phyloP scores from a whole-genome alignment of 2,797 vertebrate genomes.

The Semaprochilodus insignis region DNA sequence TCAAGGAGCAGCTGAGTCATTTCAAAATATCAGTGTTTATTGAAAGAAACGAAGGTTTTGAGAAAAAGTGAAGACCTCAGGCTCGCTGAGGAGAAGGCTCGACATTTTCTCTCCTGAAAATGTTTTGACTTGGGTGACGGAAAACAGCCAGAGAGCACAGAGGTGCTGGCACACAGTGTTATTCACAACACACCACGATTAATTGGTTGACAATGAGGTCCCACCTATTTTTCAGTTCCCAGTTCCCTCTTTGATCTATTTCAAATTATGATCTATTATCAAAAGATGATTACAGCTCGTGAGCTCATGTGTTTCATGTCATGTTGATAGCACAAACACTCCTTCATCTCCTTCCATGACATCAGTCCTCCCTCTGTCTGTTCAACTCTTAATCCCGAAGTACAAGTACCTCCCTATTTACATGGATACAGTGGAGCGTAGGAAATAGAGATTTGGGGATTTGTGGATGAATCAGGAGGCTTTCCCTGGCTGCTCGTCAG shows the following conservation, averaged over 20 bases:
- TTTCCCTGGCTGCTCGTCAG: constrained; percentile 24
- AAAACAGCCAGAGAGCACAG: constrained; percentile 65
- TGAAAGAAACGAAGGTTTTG: constrained; percentile 45
- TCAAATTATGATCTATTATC: constrained; percentile 36
- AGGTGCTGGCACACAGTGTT: constrained; percentile 16
- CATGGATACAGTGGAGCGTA: constrained; percentile 41
- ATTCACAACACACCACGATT: constrained; percentile 34
- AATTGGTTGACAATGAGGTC: constrained; percentile 36
- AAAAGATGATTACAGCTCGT: constrained; percentile 51
- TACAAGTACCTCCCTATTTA: constrained; percentile 52
- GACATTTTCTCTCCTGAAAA: constrained; percentile 62
- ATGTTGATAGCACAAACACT: constrained; percentile 52
- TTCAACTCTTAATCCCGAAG: constrained; percentile 37
- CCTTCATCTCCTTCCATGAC: constrained; percentile 59
- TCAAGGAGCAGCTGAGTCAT: constrained; percentile 71
- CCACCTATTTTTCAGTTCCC: constrained; percentile 39
- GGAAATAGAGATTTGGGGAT: constrained; percentile 46
- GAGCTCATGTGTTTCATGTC: constrained; percentile 56
- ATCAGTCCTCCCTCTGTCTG: constrained; percentile 50
- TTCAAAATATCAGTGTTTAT: constrained; percentile 68
- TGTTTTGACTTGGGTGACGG: constrained; percentile 71
- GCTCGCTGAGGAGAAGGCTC: constrained; percentile 54
- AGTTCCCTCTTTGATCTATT: constrained; percentile 48
- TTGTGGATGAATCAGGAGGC: constrained; percentile 38
- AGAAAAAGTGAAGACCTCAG: constrained; percentile 57